Evolutionary conservation across 2,113 vertebrate species (phyloP).

Genomic region (Pteruthius melanotis): DNA sequence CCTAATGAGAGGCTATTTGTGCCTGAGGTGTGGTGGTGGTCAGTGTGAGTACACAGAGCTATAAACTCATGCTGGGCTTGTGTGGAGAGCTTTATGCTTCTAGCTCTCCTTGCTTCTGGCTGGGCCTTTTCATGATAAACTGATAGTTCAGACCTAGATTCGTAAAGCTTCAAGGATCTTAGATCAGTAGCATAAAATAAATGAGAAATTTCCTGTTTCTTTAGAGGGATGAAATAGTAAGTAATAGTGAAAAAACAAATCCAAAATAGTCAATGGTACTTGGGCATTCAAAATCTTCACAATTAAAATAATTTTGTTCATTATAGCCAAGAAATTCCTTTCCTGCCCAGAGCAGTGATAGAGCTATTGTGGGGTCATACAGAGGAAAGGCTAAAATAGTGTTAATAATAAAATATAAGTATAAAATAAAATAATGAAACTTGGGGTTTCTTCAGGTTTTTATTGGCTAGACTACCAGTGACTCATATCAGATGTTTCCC

Average conservation of each 20-base stretch:
- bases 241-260: neutral
- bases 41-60: neutral
- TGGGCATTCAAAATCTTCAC: neutral
- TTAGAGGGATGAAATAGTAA: neutral
- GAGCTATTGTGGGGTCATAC: neutral
- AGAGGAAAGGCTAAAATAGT: neutral
- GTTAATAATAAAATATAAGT: neutral
- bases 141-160: neutral
- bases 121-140: neutral
- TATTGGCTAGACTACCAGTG: neutral
- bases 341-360: neutral
- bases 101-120: neutral
- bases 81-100: neutral
- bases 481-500: neutral
- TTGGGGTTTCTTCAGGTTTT: accelerated
- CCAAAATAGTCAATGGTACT: neutral
- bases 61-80: neutral
- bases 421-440: neutral
- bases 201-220: neutral
- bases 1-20: neutral
- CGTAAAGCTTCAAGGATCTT: neutral
- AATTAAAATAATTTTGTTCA: neutral
- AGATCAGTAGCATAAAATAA: neutral
- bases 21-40: neutral
- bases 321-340: neutral